Evolutionary conservation across 2,113 vertebrate species (phyloP).

Genomic region (Leucoraja erinaceus): DNA sequence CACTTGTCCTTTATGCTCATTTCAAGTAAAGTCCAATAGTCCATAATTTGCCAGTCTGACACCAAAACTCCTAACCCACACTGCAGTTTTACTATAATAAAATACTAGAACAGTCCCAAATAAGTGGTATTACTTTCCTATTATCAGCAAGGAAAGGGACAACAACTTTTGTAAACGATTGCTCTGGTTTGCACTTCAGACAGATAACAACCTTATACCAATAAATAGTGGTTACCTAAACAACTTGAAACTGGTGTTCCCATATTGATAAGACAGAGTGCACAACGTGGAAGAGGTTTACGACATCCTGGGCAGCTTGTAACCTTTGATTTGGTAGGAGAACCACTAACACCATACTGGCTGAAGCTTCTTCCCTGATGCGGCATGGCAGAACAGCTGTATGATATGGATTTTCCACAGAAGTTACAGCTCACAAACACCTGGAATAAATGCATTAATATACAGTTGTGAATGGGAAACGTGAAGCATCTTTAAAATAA

Average conservation of each 20-base stretch:
- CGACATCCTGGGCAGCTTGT: slow-evolving; percentile 96
- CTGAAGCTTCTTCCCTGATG: slow-evolving; percentile 95
- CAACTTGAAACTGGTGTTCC: slow-evolving; percentile 92
- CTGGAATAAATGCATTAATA: slow-evolving; percentile 50
- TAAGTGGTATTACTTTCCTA: not conserved
- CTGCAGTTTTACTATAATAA: not conserved
- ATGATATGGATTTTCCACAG: slow-evolving; percentile 97
- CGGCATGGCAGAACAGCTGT: slow-evolving; percentile 86
- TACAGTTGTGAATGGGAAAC: not conserved
- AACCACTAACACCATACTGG: slow-evolving; percentile 93
- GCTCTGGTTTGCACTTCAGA: not conserved
- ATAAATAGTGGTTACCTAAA: slow-evolving; percentile 41
- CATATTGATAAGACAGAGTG: slow-evolving; percentile 98
- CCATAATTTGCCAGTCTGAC: not conserved
- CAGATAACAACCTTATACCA: not conserved
- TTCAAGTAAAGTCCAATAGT: not conserved
- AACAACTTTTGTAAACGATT: not conserved
- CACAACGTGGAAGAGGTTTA: slow-evolving; percentile 92
- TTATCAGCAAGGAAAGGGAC: not conserved
- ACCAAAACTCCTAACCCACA: too few relatives aligned
- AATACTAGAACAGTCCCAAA: not conserved
- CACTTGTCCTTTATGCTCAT: too few relatives aligned
- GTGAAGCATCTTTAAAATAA: not conserved
- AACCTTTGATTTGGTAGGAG: slow-evolving; percentile 95
- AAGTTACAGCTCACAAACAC: slow-evolving; percentile 99